Evolutionary conservation across 2,797 vertebrate genomes (phyloP).

Genomic region (Yasuhikotakia modesta): DNA sequence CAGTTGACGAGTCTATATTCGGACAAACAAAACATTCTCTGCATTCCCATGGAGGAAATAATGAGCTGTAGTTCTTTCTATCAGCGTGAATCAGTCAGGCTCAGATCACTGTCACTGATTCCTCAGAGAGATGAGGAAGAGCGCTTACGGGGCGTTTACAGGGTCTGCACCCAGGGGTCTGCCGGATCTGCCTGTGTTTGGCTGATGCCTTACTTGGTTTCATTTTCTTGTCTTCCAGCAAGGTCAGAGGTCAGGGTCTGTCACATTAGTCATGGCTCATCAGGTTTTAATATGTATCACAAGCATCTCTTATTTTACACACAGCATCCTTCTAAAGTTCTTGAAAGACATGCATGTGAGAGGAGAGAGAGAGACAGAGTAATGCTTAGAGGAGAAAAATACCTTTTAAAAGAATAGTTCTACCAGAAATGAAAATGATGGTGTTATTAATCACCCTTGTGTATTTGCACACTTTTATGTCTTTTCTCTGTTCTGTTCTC

Average conservation of each 20-base stretch:
- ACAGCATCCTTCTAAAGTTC: conserved; percentile 2
- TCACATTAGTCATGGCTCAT: conserved; percentile 13
- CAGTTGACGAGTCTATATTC: conserved; percentile 33
- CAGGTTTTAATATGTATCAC: conserved; percentile 40
- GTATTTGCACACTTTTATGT: neutral
- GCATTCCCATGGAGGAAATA: conserved; percentile 41
- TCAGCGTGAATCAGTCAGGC: conserved; percentile 42
- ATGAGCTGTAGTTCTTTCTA: conserved; percentile 29
- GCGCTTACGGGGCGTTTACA: neutral
- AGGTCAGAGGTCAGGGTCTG: conserved; percentile 26
- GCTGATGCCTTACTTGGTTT: conserved; percentile 7
- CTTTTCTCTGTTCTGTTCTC: neutral
- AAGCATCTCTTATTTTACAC: conserved; percentile 32
- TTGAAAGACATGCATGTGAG: conserved; percentile 1
- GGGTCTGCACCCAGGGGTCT: conserved; percentile 20
- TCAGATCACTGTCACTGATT: conserved; percentile 49
- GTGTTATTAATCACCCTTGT: neutral
- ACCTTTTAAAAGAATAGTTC: neutral
- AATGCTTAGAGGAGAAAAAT: conserved; percentile 10
- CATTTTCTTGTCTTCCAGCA: conserved; percentile 6
- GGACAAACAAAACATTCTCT: conserved; percentile 7
- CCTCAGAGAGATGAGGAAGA: conserved; percentile 13
- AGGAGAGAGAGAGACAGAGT: neutral
- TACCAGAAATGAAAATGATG: neutral
- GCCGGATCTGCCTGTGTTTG: conserved; percentile 1